phyloP scores from a whole-genome alignment of 2,888 invertebrate genomes.

The Nemoura dubitans region DNA sequence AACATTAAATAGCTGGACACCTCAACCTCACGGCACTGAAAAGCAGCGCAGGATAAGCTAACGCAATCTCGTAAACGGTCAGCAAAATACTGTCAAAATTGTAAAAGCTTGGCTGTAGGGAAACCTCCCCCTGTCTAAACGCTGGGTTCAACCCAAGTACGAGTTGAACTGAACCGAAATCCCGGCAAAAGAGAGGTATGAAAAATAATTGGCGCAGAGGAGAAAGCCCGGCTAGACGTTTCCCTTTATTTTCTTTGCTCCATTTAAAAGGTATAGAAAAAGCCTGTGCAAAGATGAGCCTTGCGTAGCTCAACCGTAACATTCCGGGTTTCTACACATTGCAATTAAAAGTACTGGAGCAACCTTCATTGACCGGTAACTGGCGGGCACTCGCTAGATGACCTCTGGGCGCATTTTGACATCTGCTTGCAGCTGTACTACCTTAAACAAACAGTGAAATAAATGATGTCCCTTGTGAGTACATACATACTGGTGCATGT shows the following conservation, averaged over 20 bases:
- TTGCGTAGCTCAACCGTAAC: neutral
- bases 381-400: neutral
- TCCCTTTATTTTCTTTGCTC: neutral
- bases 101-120: neutral
- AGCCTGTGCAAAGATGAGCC: neutral
- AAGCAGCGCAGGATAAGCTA: neutral
- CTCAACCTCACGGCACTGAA: neutral
- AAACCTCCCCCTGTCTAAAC: too few species aligned
- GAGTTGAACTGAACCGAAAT: neutral
- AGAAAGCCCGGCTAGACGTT: neutral
- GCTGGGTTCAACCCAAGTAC: too few species aligned
- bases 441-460: neutral
- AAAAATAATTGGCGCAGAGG: neutral
- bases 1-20: conserved; percentile 24
- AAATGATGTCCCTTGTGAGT: neutral
- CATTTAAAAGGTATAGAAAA: neutral
- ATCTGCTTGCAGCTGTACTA: neutral
- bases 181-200: neutral
- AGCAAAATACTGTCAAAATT: neutral
- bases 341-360: neutral
- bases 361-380: neutral
- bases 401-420: neutral
- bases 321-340: neutral
- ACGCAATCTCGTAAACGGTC: conserved; percentile 21
- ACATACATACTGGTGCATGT: neutral